Percentiles rank a stretch among this genome's conserved stretches.
These are phyloP conservation scores for Egretta garzetta DNA, from an alignment of 2,113 vertebrate species.

Conservation along the genomic window DNA sequence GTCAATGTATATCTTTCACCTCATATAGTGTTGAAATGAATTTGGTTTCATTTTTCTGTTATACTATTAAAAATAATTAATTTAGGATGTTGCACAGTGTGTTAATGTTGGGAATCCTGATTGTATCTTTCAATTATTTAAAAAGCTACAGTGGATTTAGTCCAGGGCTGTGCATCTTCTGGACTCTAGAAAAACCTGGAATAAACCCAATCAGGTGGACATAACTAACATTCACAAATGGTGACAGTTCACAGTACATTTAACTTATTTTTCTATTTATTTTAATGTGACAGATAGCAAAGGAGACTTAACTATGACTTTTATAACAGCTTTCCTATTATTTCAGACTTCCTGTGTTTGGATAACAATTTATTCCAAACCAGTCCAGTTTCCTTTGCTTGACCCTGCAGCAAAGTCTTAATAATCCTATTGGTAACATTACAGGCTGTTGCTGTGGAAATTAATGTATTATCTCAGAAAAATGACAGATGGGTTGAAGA, in stretches of 20 bases:
- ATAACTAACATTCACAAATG: neutral
- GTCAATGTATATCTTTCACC: neutral
- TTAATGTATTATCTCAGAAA: slow-evolving; percentile 63
- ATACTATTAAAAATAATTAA: neutral
- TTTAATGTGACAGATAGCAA: neutral
- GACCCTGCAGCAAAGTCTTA: slow-evolving; percentile 9
- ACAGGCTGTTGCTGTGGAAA: slow-evolving; percentile 61
- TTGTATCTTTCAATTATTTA: slow-evolving; percentile 38
- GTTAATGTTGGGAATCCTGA: neutral
- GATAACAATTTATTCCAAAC: slow-evolving; percentile 22
- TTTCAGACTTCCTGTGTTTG: slow-evolving; percentile 2
- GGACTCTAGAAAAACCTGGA: slow-evolving; percentile 16
- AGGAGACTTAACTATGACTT: neutral
- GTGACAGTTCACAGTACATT: neutral
- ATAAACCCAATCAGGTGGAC: neutral
- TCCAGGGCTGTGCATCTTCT: neutral
- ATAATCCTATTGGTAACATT: slow-evolving; percentile 60
- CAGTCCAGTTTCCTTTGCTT: slow-evolving; percentile 23
- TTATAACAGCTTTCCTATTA: neutral
- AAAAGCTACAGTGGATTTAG: slow-evolving; percentile 14
- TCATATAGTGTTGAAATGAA: neutral
- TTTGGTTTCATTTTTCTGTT: neutral
- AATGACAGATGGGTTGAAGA: slow-evolving; percentile 68
- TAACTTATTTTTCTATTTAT: neutral
- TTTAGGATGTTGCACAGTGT: neutral